Base-by-base conservation (phyloP, 2,113 vertebrate genomes). In the Gyps fulvus region DNA sequence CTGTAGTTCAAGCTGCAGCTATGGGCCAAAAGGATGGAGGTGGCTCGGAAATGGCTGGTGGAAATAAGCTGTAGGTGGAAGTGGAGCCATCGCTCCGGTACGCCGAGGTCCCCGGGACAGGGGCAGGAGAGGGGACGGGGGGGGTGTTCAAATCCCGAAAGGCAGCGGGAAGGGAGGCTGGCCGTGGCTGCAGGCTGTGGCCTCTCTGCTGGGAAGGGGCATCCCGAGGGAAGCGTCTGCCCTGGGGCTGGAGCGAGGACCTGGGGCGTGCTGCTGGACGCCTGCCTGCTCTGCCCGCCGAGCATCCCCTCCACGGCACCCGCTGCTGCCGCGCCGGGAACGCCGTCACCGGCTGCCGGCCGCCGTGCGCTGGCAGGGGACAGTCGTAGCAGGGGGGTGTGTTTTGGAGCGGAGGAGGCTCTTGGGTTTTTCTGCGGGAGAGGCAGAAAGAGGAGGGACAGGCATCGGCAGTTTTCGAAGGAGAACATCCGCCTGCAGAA, bases 331-430 rank as follows among this genome's bases (percentile, higher is more conserved):
- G 17, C 6, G 6, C 29, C 22, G 15, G 14, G 29, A 15, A 25
- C 0, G 0, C n/a, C 21, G 17, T 15, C 25, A 5, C 45, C 4
- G 2, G 6, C 8, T 15, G 4, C 11, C 7, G 38, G 40, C 40
- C 9, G 5, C 1, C 2, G 50, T 2, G 4, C 10, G 45, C 23
- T n/a, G 69, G 55, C 1, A 0, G 3, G 36, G 38, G 5, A 26
- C 9, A 29, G 5, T 42, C 10, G 4, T 6, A 18, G 29, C 29
- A 14, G 49, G 11, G 1, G 10, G 0, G 3, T 0, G 4, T 19
- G 6, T 0, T 9, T 31, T 9, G n/a, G 31, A 58, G 34, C 1
- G 10, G 29, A 25, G 34, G 38, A 16, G 14, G n/a, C 23, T 38
- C 42, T 14, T 20, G 22, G 52, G 40, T 4, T 72, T 36, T 9